Evolutionary conservation across 2,797 vertebrate species (phyloP).

Genomic region (Squalus acanthias): DNA sequence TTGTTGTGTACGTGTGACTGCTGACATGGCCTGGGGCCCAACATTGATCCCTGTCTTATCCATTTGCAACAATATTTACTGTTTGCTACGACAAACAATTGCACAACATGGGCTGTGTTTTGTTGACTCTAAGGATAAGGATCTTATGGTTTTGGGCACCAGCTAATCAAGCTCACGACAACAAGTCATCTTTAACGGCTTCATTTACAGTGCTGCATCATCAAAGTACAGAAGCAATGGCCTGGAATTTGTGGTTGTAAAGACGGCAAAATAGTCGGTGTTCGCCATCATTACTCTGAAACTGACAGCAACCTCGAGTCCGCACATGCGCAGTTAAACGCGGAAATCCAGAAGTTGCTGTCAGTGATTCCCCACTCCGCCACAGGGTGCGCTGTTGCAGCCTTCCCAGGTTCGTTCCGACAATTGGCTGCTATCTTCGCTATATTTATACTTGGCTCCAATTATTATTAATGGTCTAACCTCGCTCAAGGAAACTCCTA

Average conservation of each 20-base stretch:
- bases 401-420: neutral
- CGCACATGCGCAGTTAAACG: no score
- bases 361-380: no score
- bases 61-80: neutral
- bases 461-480: neutral
- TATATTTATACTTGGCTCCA: neutral
- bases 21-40: neutral
- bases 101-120: neutral
- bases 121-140: neutral
- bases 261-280: no score
- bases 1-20: neutral
- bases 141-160: neutral
- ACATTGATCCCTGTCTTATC: neutral
- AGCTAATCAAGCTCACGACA: neutral
- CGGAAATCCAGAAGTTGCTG: no score
- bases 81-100: neutral
- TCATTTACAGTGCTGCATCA: neutral
- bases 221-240: neutral
- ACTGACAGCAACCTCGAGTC: no score
- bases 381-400: no score
- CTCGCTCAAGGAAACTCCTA: neutral
- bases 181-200: neutral
- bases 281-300: no score
- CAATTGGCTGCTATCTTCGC: neutral
- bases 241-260: no score